Base-by-base conservation (phyloP, 2,113 vertebrate species). In the Stigmatopora argus region DNA sequence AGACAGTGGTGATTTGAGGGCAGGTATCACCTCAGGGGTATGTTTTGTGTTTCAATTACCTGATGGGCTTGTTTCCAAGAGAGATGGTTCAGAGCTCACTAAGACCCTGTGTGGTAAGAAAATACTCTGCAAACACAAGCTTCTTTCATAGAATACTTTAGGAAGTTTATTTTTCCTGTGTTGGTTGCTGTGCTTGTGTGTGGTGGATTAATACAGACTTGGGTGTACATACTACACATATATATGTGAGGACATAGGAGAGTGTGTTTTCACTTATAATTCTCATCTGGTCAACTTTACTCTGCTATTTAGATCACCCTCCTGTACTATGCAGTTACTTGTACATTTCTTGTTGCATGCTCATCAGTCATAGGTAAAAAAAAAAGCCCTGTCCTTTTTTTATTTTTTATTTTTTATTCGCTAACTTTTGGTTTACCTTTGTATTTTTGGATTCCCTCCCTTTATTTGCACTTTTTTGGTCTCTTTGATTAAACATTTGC, bases 81-180 rank as follows among this genome's bases (percentile, higher is more conserved):
- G 72, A 41, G 72, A 62, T 74, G 79, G 69, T 73, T 62, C 80
- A 45, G 78, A 83, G 78, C 83, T 82, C 75, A 66, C 67, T 64
- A 68, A 73, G 80, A 66, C 64, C 6, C 55, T 77, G 64, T 82
- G 71, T 73, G 70, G 71, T 84, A 82, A 82, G 3, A 86, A 89
- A 86, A 81, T 83, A 70, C 68, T 85, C 69, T 76, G n/a, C 67
- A 79, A 84, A 89, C 82, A 89, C 75, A 83, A 78, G 73, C 49
- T 45, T 78, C 85, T 88, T 89, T 90, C 85, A 88, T 71, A 46
- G 44, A 58, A 65, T 66, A 76, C 66, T 67, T 79, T 72, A 62
- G 72, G 76, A 81, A 82, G 81, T 83, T 70, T 70, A 74, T 67
- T 81, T 78, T 87, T 74, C 69, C 64, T 71, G 62, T 66, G 60